Percentiles rank a stretch among this genome's conserved stretches.
These are phyloP conservation scores for Acipenser oxyrinchus DNA, from an alignment of 2,797 vertebrate species.

Conservation along the genomic window DNA sequence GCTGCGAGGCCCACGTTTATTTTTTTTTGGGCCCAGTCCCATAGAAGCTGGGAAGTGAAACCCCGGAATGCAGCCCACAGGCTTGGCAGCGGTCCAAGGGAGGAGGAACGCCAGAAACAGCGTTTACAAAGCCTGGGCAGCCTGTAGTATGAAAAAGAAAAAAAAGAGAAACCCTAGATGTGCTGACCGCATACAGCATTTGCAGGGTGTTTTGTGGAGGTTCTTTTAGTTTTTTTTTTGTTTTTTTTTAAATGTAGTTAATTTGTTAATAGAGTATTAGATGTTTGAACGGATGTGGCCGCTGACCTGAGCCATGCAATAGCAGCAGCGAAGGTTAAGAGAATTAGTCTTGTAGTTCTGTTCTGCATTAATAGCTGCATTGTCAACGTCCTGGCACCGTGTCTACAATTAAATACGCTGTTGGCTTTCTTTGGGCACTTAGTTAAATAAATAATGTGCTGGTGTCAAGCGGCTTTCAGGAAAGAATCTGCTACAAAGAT, in stretches of 20 bases:
- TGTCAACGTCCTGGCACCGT: slow-evolving; percentile 47
- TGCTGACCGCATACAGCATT: slow-evolving; percentile 5
- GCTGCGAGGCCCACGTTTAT: slow-evolving; percentile 7
- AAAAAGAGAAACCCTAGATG: too few species aligned
- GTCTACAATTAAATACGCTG: slow-evolving; percentile 46
- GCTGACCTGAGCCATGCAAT: slow-evolving; percentile 41
- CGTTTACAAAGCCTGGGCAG: slow-evolving; percentile 28
- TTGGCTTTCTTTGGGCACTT: slow-evolving; percentile 38
- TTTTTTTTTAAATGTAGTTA: slow-evolving; percentile 14
- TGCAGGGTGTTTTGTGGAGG: slow-evolving; percentile 21
- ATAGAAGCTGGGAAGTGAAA: slow-evolving; percentile 29
- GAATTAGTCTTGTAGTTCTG: slow-evolving; percentile 50
- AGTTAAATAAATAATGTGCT: slow-evolving; percentile 38
- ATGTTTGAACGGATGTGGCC: slow-evolving; percentile 31
- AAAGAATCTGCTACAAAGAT: too few species aligned
- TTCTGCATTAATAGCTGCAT: slow-evolving; percentile 51
- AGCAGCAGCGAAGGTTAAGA: slow-evolving; percentile 50
- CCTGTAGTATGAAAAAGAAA: slow-evolving; percentile 28
- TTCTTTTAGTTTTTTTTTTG: slow-evolving; percentile 15
- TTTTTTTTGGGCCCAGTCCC: slow-evolving; percentile 9
- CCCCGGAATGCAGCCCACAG: slow-evolving; percentile 33
- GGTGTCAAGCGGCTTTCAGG: too few species aligned
- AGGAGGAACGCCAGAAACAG: slow-evolving; percentile 32
- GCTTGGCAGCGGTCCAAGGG: slow-evolving; percentile 31
- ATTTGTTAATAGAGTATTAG: not conserved